A percentile compares a stretch with the other conserved stretches of the same genome.
Evolutionary conservation across 2,888 invertebrate genomes (phyloP).

Genomic region (Lasioglossum calceatum): DNA sequence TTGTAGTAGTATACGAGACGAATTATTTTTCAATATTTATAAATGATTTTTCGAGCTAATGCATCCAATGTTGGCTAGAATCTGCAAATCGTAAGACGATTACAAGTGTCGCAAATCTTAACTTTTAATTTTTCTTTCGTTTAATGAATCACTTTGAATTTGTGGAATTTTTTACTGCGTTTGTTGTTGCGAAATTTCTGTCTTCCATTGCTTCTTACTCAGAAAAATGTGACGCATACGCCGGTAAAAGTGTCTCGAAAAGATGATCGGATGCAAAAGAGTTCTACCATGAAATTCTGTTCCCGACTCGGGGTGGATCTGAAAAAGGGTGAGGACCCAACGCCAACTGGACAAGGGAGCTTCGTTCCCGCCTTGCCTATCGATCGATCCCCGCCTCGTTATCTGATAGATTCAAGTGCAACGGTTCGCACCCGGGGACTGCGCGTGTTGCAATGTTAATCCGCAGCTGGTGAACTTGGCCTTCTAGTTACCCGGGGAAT

Average conservation of each 20-base stretch:
- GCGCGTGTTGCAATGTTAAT: constrained; percentile 43
- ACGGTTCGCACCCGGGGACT: not conserved
- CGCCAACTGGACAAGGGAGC: not conserved
- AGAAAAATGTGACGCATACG: too few species aligned
- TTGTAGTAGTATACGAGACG: too few species aligned
- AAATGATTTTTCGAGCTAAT: too few species aligned
- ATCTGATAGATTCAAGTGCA: constrained; percentile 59
- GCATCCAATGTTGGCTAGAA: too few species aligned
- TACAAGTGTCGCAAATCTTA: too few species aligned
- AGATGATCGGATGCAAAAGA: too few species aligned
- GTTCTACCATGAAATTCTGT: too few species aligned
- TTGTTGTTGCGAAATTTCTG: not conserved
- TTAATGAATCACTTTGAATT: not conserved
- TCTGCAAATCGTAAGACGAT: too few species aligned
- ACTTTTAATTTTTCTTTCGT: too few species aligned
- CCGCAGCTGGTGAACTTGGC: constrained; percentile 44
- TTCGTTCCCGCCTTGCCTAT: not conserved
- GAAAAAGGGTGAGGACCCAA: not conserved
- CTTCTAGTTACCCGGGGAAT: constrained; percentile 21
- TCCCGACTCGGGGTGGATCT: not conserved
- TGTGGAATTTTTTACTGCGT: not conserved
- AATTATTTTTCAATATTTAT: too few species aligned
- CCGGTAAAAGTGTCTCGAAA: too few species aligned
- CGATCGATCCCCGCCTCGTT: constrained; percentile 31
- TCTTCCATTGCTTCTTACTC: not conserved